Percentiles rank a stretch among this genome's conserved stretches.
Evolutionary conservation across 1,140 invertebrate species (phyloP).

Genomic region (Diabrotica undecimpunctata): DNA sequence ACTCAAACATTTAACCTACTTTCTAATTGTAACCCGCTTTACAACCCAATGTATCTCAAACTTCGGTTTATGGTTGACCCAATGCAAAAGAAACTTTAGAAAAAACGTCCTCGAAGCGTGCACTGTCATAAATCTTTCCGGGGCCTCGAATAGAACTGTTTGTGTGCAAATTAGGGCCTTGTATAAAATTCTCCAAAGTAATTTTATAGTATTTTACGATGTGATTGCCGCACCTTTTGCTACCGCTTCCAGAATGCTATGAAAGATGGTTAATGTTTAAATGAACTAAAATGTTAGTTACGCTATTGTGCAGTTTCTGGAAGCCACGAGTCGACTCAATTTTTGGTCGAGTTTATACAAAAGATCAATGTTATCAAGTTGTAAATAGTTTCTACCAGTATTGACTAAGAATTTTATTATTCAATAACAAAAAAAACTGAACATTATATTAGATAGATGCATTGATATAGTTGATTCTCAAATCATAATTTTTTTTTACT

Average conservation of each 20-base stretch:
- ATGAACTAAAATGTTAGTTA: slow-evolving; percentile 1
- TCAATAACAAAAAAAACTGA: too few species aligned
- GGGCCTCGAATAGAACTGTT: slow-evolving; percentile 10
- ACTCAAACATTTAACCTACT: slow-evolving; percentile 30
- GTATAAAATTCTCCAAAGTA: slow-evolving; percentile 25
- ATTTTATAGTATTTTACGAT: slow-evolving; percentile 33
- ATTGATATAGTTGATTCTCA: too few species aligned
- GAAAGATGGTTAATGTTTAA: slow-evolving; percentile 9
- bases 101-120: slow-evolving; percentile 28
- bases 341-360: background rate
- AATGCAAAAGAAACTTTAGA: slow-evolving; percentile 32
- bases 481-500: too few species aligned
- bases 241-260: slow-evolving; percentile 16
- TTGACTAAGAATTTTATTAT: background rate
- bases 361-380: background rate
- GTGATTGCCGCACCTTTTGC: slow-evolving; percentile 10
- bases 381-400: background rate
- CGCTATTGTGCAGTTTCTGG: slow-evolving; percentile 13
- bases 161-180: slow-evolving; percentile 12
- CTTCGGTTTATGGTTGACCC: slow-evolving; percentile 41
- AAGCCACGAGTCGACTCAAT: slow-evolving; percentile 16
- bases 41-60: slow-evolving; percentile 36
- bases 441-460: too few species aligned
- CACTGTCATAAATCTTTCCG: slow-evolving; percentile 31
- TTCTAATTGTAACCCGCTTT: slow-evolving; percentile 31